Evolutionary conservation across 2,797 vertebrate genomes (phyloP).

Genomic region (Sebastes itinus): DNA sequence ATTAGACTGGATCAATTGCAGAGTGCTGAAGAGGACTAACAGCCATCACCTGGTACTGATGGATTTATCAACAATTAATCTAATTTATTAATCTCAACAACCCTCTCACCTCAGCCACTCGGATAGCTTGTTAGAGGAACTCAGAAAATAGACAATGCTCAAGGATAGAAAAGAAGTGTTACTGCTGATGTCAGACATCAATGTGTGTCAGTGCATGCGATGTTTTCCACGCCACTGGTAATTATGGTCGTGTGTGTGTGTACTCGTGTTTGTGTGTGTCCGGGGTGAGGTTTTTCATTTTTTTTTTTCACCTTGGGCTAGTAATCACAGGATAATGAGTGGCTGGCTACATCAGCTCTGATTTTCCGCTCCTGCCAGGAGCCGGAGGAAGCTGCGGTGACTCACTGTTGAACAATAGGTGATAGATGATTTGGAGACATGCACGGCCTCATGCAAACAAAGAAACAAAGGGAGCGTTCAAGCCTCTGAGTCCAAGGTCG

Average conservation of each 20-base stretch:
- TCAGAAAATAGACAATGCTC: constrained; percentile 44
- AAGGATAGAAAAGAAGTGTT: constrained; percentile 39
- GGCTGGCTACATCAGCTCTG: constrained; percentile 52
- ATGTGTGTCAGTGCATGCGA: constrained; percentile 32
- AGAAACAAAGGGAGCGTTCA: constrained; percentile 16
- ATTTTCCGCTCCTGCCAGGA: constrained; percentile 38
- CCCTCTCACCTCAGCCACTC: constrained; percentile 16
- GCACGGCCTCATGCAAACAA: constrained; percentile 19
- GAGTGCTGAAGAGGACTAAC: not conserved
- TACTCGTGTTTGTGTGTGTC: not conserved
- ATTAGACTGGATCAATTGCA: not conserved
- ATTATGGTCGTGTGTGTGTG: constrained; percentile 40
- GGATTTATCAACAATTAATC: constrained; percentile 8
- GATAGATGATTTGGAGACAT: constrained; percentile 37
- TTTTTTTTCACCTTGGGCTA: constrained; percentile 37
- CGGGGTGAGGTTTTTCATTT: not conserved
- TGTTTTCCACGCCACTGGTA: constrained; percentile 45
- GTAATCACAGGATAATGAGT: constrained; percentile 70
- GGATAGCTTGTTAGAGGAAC: constrained; percentile 33
- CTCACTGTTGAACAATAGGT: constrained; percentile 44
- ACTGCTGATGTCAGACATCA: constrained; percentile 54
- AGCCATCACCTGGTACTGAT: not conserved
- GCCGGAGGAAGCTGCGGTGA: constrained; percentile 13
- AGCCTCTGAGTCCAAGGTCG: not conserved
- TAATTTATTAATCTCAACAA: constrained; percentile 11